phyloP scores from a whole-genome alignment of 2,888 invertebrate genomes.

The Liodrosophila aerea region DNA sequence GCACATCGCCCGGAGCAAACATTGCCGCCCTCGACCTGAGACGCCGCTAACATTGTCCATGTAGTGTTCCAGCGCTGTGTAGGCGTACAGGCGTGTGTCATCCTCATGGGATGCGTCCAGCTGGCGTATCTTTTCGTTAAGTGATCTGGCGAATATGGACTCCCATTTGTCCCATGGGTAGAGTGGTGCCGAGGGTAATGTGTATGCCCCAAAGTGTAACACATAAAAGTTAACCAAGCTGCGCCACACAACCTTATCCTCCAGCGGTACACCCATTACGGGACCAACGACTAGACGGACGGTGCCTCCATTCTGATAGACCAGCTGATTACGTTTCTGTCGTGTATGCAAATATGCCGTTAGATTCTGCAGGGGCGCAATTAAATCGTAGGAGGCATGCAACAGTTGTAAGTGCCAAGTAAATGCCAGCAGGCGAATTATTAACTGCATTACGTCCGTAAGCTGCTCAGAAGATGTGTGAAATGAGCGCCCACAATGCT shows the following conservation, averaged over 20 bases:
- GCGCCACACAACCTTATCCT: slow-evolving; percentile 76
- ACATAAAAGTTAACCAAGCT: slow-evolving; percentile 63
- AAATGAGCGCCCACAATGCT: slow-evolving; percentile 15
- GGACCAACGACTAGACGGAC: slow-evolving; percentile 64
- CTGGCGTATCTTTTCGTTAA: slow-evolving; percentile 46
- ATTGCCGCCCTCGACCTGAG: slow-evolving; percentile 64
- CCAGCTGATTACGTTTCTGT: slow-evolving; percentile 55
- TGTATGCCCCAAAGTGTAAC: slow-evolving; percentile 76
- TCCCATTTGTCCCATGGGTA: slow-evolving; percentile 81
- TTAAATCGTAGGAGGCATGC: slow-evolving; percentile 31
- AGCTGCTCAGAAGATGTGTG: slow-evolving; percentile 6
- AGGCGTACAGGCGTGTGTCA: slow-evolving; percentile 75
- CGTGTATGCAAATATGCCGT: slow-evolving; percentile 50
- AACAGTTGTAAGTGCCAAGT: slow-evolving; percentile 8
- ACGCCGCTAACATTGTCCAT: slow-evolving; percentile 55
- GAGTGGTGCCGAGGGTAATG: slow-evolving; percentile 69
- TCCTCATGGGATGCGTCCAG: slow-evolving; percentile 63
- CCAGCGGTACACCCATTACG: slow-evolving; percentile 65
- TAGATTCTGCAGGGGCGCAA: slow-evolving; percentile 42
- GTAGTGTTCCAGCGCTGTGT: slow-evolving; percentile 73
- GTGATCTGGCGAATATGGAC: slow-evolving; percentile 65
- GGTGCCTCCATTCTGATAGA: slow-evolving; percentile 51
- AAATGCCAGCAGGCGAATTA: slow-evolving; percentile 10
- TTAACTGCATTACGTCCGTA: slow-evolving; percentile 26
- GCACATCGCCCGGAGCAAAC: slow-evolving; percentile 79